Evolutionary conservation across 2,113 vertebrate genomes (phyloP), one percentile per base, ranked within the genome.

Genomic region (Gavialis gangeticus): DNA sequence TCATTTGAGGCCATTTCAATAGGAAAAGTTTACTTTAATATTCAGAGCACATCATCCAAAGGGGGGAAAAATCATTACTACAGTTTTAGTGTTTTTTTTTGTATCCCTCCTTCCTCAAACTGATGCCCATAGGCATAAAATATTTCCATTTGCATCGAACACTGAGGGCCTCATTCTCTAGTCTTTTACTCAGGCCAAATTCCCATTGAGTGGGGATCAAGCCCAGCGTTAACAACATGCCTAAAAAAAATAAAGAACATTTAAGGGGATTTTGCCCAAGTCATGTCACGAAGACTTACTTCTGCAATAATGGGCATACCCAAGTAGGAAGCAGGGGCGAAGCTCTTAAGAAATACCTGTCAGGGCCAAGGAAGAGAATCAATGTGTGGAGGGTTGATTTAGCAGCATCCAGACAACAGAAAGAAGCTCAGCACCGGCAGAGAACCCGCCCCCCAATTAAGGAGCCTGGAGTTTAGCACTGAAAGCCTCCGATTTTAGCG

Each of bases 321-420:
- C 18, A 69, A 46, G 12, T 25, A 22, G 13, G 81, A 85, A 75
- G 60, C 30, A 73, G 69, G 22, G 37, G 73, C 30, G 55, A 85
- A 73, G 19, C 21, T 25, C 60, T 37, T 37, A 30, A 71, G 67
- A 91, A 75, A 91, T 77, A 60, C 77, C 67, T 67, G 79, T 91
- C 80, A 62, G 78, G 81, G 78, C 89, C 67, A 75, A 85, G 55
- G 78, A 80, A 91, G 85, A 85, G 66, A 82, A 91, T 81, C 75
- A 76, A 85, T 56, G 27, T 59, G 21, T 56, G 54, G 85, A 85
- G 75, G 78, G 69, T 75, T 81, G 55, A 69, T 91, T 91, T 91
- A 71, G 59, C 54, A 75, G 57, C 69, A 66, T 79, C 69, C 54
- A 82, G 55, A 59, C 30, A 59, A 28, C 12, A 13, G 22, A 24